These are phyloP conservation scores for Pterocles orientalis DNA, from an alignment of 2,113 vertebrate genomes.

Conservation along the genomic window DNA sequence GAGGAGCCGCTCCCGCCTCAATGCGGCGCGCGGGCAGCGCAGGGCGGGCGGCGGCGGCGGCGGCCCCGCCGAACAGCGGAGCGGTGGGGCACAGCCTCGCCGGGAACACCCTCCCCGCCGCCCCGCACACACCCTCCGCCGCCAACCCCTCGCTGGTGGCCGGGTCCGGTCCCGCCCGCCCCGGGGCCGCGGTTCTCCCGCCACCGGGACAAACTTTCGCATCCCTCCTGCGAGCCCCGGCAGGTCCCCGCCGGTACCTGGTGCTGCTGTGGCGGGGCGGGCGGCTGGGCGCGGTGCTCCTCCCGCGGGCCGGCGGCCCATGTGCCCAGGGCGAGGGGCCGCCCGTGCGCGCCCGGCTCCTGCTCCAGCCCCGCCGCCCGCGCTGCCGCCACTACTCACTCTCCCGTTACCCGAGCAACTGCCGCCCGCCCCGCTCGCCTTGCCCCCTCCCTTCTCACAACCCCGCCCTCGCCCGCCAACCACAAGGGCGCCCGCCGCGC, in stretches of 20 bases:
- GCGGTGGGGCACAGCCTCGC: too few relatives aligned
- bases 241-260: neutral
- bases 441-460: neutral
- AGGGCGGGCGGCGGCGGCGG: too few relatives aligned
- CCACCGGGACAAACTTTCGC: neutral
- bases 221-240: neutral
- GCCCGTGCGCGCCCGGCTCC: neutral
- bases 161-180: neutral
- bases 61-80: too few relatives aligned
- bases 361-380: neutral
- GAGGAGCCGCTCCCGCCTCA: too few relatives aligned
- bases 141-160: too few relatives aligned
- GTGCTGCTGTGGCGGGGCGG: neutral
- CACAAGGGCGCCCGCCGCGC: neutral
- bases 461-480: constrained; percentile 37
- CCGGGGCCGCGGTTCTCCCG: neutral
- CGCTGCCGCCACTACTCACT: constrained; percentile 45
- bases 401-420: constrained; percentile 68
- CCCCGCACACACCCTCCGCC: too few relatives aligned
- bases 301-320: neutral
- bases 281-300: neutral
- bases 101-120: too few relatives aligned
- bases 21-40: too few relatives aligned
- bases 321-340: neutral
- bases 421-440: constrained; percentile 41